Evolutionary conservation across 2,888 invertebrate genomes (phyloP).

Genomic region (Troglohyphantes excavatus): DNA sequence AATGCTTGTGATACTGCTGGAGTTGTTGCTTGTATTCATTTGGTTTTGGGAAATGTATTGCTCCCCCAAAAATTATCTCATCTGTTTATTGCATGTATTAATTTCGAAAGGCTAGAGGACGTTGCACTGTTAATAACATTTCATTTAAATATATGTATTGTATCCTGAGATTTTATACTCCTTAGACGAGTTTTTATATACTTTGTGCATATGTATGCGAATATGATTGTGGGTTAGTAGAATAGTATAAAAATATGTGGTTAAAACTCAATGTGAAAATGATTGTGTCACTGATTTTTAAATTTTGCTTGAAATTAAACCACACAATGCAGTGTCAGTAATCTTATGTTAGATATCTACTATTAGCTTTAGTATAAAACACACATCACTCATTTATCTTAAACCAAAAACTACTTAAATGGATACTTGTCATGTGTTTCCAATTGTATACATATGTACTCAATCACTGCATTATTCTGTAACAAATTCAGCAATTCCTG

Average conservation of each 20-base stretch:
- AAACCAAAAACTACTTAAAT: no score
- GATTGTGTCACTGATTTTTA: neutral
- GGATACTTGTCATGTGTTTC: no score
- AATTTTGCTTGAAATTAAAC: no score
- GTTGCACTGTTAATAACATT: constrained; percentile 1
- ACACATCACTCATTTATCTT: no score
- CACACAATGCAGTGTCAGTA: no score
- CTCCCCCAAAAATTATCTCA: neutral
- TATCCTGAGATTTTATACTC: neutral
- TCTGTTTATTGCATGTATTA: neutral
- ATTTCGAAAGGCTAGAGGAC: neutral
- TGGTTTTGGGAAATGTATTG: neutral
- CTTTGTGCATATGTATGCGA: neutral
- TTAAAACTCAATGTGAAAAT: neutral
- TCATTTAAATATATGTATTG: neutral
- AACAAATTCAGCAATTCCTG: no score
- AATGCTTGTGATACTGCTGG: neutral
- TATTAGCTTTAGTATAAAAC: no score
- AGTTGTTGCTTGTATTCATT: neutral
- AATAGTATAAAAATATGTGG: neutral
- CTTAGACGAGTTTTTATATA: neutral
- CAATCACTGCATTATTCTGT: no score
- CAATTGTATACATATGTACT: no score
- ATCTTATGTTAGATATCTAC: no score
- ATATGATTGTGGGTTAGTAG: neutral